These are phyloP conservation scores for Acestrorhynchus altus DNA, from an alignment of 2,797 vertebrate species.

Conservation along the genomic window DNA sequence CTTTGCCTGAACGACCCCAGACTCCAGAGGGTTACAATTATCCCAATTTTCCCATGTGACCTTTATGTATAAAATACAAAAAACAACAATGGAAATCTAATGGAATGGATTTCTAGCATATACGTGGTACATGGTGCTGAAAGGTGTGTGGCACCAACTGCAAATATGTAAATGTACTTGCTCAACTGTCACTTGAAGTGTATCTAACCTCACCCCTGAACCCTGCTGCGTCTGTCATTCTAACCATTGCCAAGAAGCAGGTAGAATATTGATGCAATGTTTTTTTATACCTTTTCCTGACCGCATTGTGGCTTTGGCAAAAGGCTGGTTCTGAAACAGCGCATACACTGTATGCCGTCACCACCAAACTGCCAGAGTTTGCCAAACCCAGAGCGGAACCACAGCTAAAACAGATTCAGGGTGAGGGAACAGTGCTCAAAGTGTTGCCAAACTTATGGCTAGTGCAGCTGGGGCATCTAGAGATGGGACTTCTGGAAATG, in stretches of 20 bases:
- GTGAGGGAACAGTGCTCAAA: conserved; percentile 34
- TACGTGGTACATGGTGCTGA: too few species aligned
- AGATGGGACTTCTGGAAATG: not conserved
- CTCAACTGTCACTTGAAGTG: too few species aligned
- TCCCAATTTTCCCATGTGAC: too few species aligned
- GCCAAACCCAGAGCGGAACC: conserved; percentile 47
- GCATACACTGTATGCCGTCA: conserved; percentile 20
- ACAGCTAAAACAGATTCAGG: conserved; percentile 49
- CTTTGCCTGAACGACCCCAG: too few species aligned
- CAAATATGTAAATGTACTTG: too few species aligned
- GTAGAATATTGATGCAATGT: conserved; percentile 29
- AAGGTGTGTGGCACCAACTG: too few species aligned
- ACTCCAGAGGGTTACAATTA: too few species aligned
- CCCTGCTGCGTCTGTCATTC: not conserved
- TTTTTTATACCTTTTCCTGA: not conserved
- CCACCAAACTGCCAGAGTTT: conserved; percentile 14
- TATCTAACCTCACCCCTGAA: too few species aligned
- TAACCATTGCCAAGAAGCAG: conserved; percentile 9
- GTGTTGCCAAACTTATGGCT: conserved; percentile 34
- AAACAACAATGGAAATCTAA: too few species aligned
- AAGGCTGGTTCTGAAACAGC: not conserved
- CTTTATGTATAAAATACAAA: too few species aligned
- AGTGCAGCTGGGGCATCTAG: not conserved
- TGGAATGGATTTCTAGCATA: too few species aligned
- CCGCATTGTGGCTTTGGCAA: not conserved